phyloP scores from a whole-genome alignment of 2,113 vertebrate genomes.

The Pollachius pollachius region DNA sequence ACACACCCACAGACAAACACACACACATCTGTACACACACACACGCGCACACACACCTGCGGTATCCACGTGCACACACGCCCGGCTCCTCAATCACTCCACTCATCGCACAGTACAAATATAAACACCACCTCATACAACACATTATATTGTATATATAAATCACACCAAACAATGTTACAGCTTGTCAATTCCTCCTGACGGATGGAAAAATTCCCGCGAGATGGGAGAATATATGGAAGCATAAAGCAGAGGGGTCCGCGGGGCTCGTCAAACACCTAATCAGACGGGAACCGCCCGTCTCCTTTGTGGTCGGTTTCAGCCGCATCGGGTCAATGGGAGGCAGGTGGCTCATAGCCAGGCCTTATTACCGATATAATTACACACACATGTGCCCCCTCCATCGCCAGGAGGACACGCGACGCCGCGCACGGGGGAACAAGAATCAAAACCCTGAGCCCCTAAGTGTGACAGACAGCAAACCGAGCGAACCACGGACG shows the following conservation, averaged over 20 bases:
- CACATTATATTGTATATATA: neutral
- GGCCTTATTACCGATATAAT: constrained; percentile 73
- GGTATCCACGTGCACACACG: neutral
- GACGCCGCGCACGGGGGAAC: constrained; percentile 32
- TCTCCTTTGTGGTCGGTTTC: constrained; percentile 65
- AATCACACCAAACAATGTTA: constrained; percentile 18
- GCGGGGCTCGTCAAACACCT: constrained; percentile 54
- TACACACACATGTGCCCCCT: constrained; percentile 72
- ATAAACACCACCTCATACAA: constrained; percentile 26
- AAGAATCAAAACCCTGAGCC: constrained; percentile 5
- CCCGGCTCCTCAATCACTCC: neutral
- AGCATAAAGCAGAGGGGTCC: constrained; percentile 39
- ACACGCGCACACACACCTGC: too few species aligned
- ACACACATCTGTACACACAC: too few species aligned
- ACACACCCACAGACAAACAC: too few species aligned
- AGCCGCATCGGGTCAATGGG: constrained; percentile 48
- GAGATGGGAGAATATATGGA: constrained; percentile 42
- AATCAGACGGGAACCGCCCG: constrained; percentile 40
- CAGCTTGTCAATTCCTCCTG: constrained; percentile 31
- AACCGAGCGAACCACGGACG: constrained; percentile 9
- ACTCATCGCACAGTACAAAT: neutral
- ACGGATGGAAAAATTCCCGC: constrained; percentile 49
- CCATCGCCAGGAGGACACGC: constrained; percentile 30
- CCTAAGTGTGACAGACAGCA: too few species aligned
- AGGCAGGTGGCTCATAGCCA: constrained; percentile 74